A percentile compares a stretch with the other conserved stretches of the same genome.
phyloP scores from a whole-genome alignment of 2,113 vertebrate species.

The Perca fluviatilis region DNA sequence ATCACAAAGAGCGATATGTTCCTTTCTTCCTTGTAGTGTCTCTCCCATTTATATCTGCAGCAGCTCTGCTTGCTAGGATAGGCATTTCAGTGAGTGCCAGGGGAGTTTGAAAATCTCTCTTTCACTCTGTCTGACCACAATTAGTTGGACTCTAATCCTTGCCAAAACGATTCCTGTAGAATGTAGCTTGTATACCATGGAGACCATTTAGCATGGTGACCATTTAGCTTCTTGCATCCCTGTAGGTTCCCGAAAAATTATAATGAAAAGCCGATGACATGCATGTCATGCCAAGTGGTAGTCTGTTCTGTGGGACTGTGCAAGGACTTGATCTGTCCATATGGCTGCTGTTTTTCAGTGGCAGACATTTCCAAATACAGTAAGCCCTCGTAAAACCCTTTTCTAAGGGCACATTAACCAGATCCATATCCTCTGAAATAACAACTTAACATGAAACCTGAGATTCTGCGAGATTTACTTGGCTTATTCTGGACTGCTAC shows the following conservation, averaged over 20 bases:
- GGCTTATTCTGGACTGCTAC: neutral
- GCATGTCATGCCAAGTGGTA: slow-evolving; percentile 5
- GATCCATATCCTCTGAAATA: slow-evolving; percentile 20
- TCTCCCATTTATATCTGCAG: slow-evolving; percentile 16
- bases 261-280: slow-evolving; percentile 46
- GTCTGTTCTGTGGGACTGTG: slow-evolving; percentile 18
- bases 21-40: slow-evolving; percentile 1
- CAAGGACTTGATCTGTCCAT: neutral
- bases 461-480: slow-evolving; percentile 16
- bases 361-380: slow-evolving; percentile 6
- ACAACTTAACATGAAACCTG: slow-evolving; percentile 17
- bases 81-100: slow-evolving; percentile 13
- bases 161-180: slow-evolving; percentile 15
- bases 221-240: slow-evolving; percentile 33
- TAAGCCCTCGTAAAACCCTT: neutral
- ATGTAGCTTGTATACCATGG: slow-evolving; percentile 9
- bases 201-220: neutral
- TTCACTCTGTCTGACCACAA: neutral
- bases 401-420: neutral
- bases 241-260: slow-evolving; percentile 18
- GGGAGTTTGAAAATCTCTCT: slow-evolving; percentile 19
- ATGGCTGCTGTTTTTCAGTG: neutral
- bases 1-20: neutral
- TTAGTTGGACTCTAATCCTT: slow-evolving; percentile 10
- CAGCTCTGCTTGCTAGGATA: slow-evolving; percentile 14